Percentiles rank a stretch among this genome's conserved stretches.
Evolutionary conservation across 2,888 invertebrate genomes (phyloP).

Genomic region (Apantesis nais): DNA sequence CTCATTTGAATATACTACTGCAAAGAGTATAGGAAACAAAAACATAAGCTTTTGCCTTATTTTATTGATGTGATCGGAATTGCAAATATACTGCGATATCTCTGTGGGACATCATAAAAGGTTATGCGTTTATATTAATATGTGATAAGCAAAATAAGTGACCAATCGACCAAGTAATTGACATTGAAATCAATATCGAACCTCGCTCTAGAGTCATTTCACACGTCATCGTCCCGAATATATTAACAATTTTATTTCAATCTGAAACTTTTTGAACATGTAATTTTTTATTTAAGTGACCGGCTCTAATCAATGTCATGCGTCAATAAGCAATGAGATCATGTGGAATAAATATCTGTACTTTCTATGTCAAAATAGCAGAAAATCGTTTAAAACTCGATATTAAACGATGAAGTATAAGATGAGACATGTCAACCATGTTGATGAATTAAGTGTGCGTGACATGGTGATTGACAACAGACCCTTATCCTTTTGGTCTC

Average conservation of each 20-base stretch:
- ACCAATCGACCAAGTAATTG: conserved; percentile 40
- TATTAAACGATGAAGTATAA: background rate
- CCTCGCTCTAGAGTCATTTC: conserved; percentile 26
- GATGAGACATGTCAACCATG: background rate
- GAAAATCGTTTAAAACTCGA: background rate
- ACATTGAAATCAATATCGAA: conserved; percentile 49
- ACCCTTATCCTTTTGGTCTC: background rate
- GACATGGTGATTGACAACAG: background rate
- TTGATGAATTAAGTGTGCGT: background rate
- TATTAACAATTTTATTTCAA: conserved; percentile 32
- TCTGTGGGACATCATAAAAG: conserved; percentile 27
- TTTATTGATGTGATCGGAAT: conserved; percentile 14
- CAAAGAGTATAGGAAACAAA: background rate
- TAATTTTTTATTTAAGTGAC: background rate
- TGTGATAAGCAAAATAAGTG: conserved; percentile 38
- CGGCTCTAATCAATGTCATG: conserved; percentile 4
- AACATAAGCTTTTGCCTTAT: conserved; percentile 8
- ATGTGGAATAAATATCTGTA: background rate
- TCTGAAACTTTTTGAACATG: conserved; percentile 14
- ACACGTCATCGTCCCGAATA: conserved; percentile 27
- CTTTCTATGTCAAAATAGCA: background rate
- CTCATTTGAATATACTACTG: background rate
- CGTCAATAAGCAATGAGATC: background rate
- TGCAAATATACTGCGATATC: conserved; percentile 11
- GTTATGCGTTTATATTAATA: conserved; percentile 25